A percentile compares a stretch with the other conserved stretches of the same genome.
These are phyloP conservation scores for Archegozetes longisetosus DNA, from an alignment of 1,140 invertebrate species.

Conservation along the genomic window DNA sequence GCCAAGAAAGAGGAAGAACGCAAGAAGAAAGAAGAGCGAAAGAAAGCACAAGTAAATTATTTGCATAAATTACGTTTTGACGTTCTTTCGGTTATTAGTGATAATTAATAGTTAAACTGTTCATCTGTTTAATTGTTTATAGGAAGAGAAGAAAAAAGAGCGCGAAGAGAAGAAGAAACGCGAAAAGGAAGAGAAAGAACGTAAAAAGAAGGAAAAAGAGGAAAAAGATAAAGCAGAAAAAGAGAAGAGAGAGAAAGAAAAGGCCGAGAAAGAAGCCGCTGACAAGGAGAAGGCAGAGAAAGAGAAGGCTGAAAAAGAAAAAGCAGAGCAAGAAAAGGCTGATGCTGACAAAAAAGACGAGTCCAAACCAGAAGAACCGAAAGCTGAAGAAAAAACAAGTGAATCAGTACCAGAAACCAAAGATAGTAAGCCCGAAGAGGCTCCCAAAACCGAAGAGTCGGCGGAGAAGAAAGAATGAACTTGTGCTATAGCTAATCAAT, in stretches of 20 bases:
- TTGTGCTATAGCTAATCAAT: neutral
- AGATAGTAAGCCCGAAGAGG: neutral
- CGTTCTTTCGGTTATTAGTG: neutral
- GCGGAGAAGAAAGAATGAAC: slow-evolving; percentile 3
- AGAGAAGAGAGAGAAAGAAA: slow-evolving; percentile 13
- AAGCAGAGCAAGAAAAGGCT: slow-evolving; percentile 1
- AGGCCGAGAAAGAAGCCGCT: slow-evolving; percentile 7
- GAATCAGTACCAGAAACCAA: neutral
- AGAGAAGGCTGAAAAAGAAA: slow-evolving; percentile 15
- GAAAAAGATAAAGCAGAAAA: slow-evolving; percentile 12
- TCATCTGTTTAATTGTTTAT: neutral
- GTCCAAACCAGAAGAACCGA: neutral
- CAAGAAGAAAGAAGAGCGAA: slow-evolving; percentile 43
- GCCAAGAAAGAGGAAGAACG: slow-evolving; percentile 20
- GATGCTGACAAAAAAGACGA: neutral
- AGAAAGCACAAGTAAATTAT: slow-evolving; percentile 33
- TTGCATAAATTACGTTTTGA: neutral
- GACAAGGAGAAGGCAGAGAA: slow-evolving; percentile 9
- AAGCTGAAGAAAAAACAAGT: neutral
- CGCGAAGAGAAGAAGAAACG: slow-evolving; percentile 7
- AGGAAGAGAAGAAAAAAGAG: slow-evolving; percentile 15
- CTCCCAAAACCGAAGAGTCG: slow-evolving; percentile 7
- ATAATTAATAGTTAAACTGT: neutral
- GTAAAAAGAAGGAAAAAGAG: slow-evolving; percentile 6
- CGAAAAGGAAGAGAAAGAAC: slow-evolving; percentile 1